Conservation (phyloP, 2,113 vertebrate genomes). For the Prunella fulvescens region DNA sequence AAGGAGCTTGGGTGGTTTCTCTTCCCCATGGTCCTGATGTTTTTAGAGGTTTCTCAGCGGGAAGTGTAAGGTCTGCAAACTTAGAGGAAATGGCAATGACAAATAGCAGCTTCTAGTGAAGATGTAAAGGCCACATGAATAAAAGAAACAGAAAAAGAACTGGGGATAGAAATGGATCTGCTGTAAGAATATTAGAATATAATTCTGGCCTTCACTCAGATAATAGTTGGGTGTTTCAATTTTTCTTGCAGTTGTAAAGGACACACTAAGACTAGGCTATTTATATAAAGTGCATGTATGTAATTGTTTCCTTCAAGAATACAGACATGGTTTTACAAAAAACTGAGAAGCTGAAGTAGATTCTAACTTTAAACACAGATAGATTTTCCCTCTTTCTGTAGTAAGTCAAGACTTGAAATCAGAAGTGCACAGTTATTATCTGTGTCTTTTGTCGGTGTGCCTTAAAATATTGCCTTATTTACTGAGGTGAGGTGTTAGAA, state of each 20-base stretch:
- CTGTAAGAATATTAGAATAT: conserved; percentile 39
- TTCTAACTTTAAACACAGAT: background rate
- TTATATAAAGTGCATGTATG: background rate
- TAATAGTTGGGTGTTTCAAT: background rate
- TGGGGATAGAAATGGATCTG: conserved; percentile 20
- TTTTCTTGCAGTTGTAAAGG: conserved; percentile 24
- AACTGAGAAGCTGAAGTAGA: background rate
- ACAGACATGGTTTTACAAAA: background rate
- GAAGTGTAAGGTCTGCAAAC: conserved; percentile 19
- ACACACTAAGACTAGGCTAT: background rate
- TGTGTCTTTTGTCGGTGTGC: background rate
- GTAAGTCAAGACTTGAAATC: background rate
- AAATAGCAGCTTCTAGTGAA: conserved; percentile 38
- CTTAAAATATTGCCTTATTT: conserved; percentile 9
- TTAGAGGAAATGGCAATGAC: conserved; percentile 1
- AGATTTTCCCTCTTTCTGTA: background rate
- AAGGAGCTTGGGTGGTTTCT: background rate
- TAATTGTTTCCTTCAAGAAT: conserved; percentile 23
- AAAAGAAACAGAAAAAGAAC: conserved; percentile 42
- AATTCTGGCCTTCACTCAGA: conserved; percentile 36
- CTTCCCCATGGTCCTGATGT: background rate
- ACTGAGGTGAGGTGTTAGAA: background rate
- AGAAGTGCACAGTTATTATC: background rate
- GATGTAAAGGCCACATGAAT: conserved; percentile 35
- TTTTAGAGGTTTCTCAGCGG: conserved; percentile 44